Percentiles rank a stretch among this genome's conserved stretches.
These are phyloP conservation scores for Fulmarus glacialis DNA, from an alignment of 2,113 vertebrate species.

Conservation along the genomic window DNA sequence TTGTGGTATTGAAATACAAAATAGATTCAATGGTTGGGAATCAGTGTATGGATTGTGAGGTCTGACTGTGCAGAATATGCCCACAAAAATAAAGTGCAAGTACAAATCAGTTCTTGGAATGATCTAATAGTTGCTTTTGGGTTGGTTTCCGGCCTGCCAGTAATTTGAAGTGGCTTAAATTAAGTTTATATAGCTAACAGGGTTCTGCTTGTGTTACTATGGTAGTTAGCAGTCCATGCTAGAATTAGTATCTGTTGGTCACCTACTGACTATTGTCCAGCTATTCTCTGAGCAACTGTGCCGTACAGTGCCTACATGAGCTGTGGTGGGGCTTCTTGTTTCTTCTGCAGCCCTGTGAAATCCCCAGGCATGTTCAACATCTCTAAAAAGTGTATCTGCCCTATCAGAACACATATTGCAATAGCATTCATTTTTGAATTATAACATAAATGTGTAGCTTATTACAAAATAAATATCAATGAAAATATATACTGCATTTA, in stretches of 20 bases:
- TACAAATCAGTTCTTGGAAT: neutral
- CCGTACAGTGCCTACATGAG: fast-evolving
- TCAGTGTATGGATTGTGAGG: neutral
- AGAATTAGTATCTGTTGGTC: neutral
- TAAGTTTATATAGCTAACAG: neutral
- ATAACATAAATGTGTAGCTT: neutral
- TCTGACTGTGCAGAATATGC: neutral
- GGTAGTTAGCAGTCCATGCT: neutral
- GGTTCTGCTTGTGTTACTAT: neutral
- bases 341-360: neutral
- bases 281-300: neutral
- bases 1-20: neutral
- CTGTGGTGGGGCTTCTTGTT: neutral
- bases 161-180: neutral
- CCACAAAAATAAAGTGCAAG: neutral
- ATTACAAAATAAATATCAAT: neutral
- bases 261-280: neutral
- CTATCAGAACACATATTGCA: neutral
- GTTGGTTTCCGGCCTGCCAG: fast-evolving
- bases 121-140: neutral
- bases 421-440: neutral
- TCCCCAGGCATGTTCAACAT: neutral
- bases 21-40: neutral
- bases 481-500: neutral
- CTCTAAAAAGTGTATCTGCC: neutral